Percentiles rank a stretch among this genome's conserved stretches.
Evolutionary conservation across 1,140 invertebrate species (phyloP).

Genomic region (Bicyclus anynana): DNA sequence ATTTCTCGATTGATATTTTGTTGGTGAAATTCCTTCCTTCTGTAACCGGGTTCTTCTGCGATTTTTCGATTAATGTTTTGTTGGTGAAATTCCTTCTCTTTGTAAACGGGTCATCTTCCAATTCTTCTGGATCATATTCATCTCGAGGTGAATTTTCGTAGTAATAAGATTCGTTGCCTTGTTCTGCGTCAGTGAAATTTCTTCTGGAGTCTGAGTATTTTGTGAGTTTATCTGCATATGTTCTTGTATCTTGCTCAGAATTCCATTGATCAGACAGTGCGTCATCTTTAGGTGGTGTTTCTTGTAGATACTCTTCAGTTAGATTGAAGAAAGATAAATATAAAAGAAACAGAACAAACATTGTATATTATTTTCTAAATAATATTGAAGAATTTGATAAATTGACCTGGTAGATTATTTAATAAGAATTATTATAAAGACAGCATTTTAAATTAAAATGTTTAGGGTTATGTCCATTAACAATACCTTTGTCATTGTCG

Average conservation of each 20-base stretch:
- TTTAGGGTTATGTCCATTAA: no score
- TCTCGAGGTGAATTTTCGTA: background rate
- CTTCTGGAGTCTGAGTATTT: slow-evolving; percentile 29
- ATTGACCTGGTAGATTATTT: no score
- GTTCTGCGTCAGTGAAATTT: slow-evolving; percentile 3
- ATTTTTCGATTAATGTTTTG: background rate
- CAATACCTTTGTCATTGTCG: slow-evolving; percentile 27
- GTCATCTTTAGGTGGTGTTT: background rate
- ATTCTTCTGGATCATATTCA: background rate
- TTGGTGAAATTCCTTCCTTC: no score
- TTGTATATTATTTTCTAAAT: no score
- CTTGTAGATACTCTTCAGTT: slow-evolving; percentile 30
- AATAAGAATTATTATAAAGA: no score
- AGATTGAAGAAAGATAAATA: slow-evolving; percentile 20
- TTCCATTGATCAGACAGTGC: slow-evolving; percentile 32
- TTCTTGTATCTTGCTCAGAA: slow-evolving; percentile 30
- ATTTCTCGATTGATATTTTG: no score
- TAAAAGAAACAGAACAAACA: no score
- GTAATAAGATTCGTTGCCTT: background rate
- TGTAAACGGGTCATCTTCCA: background rate
- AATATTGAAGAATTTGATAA: no score
- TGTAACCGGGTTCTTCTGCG: no score
- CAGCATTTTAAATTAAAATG: no score
- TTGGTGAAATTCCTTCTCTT: background rate
- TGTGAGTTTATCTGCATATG: slow-evolving; percentile 42